Base-by-base conservation (phyloP, 2,113 vertebrate genomes). In the Dipodomys spectabilis region DNA sequence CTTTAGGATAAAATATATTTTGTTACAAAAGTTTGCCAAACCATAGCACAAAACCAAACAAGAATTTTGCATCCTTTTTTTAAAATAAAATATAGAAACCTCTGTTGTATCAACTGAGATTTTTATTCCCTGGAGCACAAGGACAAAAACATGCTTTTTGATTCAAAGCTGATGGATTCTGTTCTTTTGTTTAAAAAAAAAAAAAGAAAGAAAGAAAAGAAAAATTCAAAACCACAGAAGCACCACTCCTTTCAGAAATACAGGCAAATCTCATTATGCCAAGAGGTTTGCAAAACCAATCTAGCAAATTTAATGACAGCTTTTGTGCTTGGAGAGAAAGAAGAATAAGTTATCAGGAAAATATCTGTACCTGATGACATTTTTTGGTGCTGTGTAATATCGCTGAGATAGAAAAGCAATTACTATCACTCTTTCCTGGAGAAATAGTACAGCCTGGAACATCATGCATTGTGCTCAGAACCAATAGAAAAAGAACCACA, bases 261-360 rank as follows among this genome's bases (percentile, higher is more conserved):
- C 20, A 92, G 75, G 2, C 23, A 82, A 78, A 27, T 64, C 45
- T 73, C 57, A 65, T 69, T 39, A 69, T 73, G 57, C 45, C 72
- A 95, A 81, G 39, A 65, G 77, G 20, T 82, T 94, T 82, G 2
- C 27, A 94, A 67, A 81, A 64, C 9, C 7, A 27, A 79, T 74
- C 79, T 39, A 88, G 22, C 45, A 88, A 73, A 85, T 82, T 85
- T 91, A 85, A 92, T 79, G 30, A 78, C 32, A 88, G 53, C 64
- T 73, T 88, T 75, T 92, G 28, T 92, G 45, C 69, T 90, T 74
- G 16, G 30, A 93, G 57, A 85, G 45, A 92, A 92, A 93, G n/a
- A 88, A 88, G 20, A 77, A 88, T 69, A 45, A 69, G 9, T 74
- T 88, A 88, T 68, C 93, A 82, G 64, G 30, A 92, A 90, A 90